phyloP scores from a whole-genome alignment of 2,797 vertebrate species.

The Coendou prehensilis region DNA sequence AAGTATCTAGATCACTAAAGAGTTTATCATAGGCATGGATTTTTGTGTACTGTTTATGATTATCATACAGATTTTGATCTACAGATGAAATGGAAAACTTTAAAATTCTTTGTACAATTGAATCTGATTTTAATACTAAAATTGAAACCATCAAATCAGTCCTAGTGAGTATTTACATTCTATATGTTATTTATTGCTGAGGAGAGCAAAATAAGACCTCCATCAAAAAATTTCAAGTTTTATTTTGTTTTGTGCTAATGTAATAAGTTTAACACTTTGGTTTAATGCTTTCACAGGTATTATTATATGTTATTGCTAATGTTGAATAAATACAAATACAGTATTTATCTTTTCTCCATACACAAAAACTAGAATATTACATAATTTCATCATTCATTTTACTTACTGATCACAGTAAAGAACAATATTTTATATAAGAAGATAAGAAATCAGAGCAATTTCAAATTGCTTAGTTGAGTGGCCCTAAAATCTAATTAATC shows the following conservation, averaged over 20 bases:
- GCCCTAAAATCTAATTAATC: neutral
- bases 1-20: constrained; percentile 58
- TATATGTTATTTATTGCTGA: neutral
- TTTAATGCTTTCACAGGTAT: neutral
- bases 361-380: neutral
- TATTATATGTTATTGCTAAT: constrained; percentile 23
- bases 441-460: neutral
- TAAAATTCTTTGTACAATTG: constrained; percentile 29
- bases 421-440: constrained; percentile 13
- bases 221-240: constrained; percentile 7
- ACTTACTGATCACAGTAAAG: neutral
- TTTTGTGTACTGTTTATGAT: constrained; percentile 33
- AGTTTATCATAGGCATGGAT: neutral
- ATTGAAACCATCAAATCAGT: neutral
- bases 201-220: neutral
- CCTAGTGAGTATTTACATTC: neutral
- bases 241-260: neutral
- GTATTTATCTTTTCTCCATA: neutral
- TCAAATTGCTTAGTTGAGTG: constrained; percentile 5
- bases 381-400: constrained; percentile 33
- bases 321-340: neutral
- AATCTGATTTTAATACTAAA: constrained; percentile 38
- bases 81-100: neutral
- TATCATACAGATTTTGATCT: constrained; percentile 25
- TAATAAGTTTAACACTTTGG: constrained; percentile 23